Base-by-base conservation (phyloP, 2,113 vertebrate genomes). In the Pseudopodoces humilis region DNA sequence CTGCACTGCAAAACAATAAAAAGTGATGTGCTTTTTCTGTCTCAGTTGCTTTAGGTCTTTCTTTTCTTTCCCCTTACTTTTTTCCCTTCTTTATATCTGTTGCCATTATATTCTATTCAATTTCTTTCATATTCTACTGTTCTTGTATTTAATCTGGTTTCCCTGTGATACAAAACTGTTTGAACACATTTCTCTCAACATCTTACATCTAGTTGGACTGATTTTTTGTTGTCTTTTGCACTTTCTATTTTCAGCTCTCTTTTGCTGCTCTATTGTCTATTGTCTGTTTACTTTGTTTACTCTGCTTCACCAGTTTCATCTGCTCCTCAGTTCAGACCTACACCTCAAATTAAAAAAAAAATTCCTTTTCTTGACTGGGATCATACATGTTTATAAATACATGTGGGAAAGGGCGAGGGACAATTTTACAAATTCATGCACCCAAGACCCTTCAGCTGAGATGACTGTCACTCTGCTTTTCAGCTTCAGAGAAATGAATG, bases 71-170 rank as follows among this genome's bases (percentile, higher is more conserved):
- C 12, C 8, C 13, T 63, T 76, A 23, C 14, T n/a, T 68, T 91
- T 46, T 25, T 5, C 15, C 20, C 9, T 50, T 89, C 46, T 81
- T 83, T 65, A 20, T 94, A 62, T 75, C 58, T 62, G 33, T 58
- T 95, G 8, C 28, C 25, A 43, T 83, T 83, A 70, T 39, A 76
- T 43, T 72, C 20, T 46, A 7, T 43, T 30, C 13, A 58, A 58
- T 75, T 82, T 92, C 68, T 93, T 88, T 44, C 22, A 44, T 81
- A 64, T 33, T n/a, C 10, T 81, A 71, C 30, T 81, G 11, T 56
- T 55, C 74, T 85, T 81, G 28, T 79, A 92, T 91, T 91, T 79
- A 87, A 91, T 83, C 70, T 84, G 80, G 70, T 58, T 92, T 95
- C 11, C 23, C 53, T 72, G 64, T 70, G 46, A 69, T 74, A 71